Evolutionary conservation across 2,797 vertebrate genomes (phyloP), one percentile per base, ranked within the genome.

Genomic region (Lemur catta): DNA sequence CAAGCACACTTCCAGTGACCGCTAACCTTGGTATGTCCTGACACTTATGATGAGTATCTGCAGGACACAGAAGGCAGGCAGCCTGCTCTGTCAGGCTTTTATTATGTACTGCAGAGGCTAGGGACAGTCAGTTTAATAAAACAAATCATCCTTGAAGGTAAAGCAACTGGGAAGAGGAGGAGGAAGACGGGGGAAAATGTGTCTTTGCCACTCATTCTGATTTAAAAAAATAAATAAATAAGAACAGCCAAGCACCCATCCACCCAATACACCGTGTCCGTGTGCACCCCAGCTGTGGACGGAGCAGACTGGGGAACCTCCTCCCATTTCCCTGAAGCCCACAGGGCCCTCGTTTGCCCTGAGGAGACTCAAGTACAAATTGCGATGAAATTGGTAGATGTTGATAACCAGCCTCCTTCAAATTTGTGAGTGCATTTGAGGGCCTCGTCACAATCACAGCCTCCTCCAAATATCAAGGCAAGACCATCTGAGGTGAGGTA

Each of bases 21-120:
- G 99, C 99, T 99, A 99, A 99, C 99, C 99, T 99, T 99, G 99
- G 99, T 99, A 99, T 99, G 99, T 99, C 99, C 99, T 99, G 99
- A 99, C 99, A 99, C 99, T 99, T 99, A 98, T 99, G 99, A 99
- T 99, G 99, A 99, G 99, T 99, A 99, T 99, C 99, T 99, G 99
- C 99, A 99, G 99, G 99, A 99, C 99, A 99, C 99, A 99, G 99
- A 99, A 99, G 99, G 99, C 99, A 98, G 98, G 98, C 98, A 99
- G 98, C 99, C 99, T 99, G 99, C 99, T 99, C 99, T 99, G 99
- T 99, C 99, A 99, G 99, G 99, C 99, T 99, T 99, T 99, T 99
- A 99, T 99, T 99, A 98, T 98, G 98, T 98, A 98, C 99, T 97
- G 99, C 99, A 99, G 99, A 99, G 99, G 99, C 99, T 99, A 98